A percentile compares a stretch with the other conserved stretches of the same genome.
These are phyloP conservation scores for Leptopterna dolabrata DNA, from an alignment of 2,888 invertebrate species.

Conservation along the genomic window DNA sequence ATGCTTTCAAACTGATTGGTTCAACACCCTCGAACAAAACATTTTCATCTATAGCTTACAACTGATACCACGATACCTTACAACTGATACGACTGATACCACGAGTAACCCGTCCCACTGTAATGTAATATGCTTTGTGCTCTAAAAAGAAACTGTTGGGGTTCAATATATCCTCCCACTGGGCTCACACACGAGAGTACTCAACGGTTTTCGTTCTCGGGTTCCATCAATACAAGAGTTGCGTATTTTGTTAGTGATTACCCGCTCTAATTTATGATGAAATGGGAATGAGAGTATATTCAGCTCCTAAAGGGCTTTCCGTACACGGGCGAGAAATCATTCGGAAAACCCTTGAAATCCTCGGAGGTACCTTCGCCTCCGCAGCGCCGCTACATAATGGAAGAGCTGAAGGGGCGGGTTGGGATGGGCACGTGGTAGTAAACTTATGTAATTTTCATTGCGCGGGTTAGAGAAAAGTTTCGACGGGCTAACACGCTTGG, in stretches of 20 bases:
- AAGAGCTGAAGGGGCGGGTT: neutral
- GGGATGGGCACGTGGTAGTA: neutral
- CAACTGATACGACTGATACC: no score
- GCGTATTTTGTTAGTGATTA: neutral
- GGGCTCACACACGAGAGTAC: no score
- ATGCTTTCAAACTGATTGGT: no score
- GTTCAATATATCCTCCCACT: no score
- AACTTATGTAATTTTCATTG: slow-evolving; percentile 31
- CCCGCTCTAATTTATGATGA: neutral
- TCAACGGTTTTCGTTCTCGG: no score
- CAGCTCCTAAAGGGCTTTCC: neutral
- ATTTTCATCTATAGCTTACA: no score
- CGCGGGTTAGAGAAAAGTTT: slow-evolving; percentile 9
- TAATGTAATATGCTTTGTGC: no score
- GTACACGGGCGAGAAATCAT: neutral
- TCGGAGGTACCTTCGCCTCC: neutral
- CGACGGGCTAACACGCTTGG: neutral
- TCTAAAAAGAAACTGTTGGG: no score
- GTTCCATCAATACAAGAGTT: neutral
- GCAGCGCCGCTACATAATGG: neutral
- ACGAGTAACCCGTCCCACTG: no score
- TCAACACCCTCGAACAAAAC: no score
- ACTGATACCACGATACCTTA: no score
- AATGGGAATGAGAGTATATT: neutral
- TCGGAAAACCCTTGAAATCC: neutral